These are phyloP conservation scores for Plestiodon gilberti DNA, from an alignment of 2,113 vertebrate genomes.

Conservation along the genomic window DNA sequence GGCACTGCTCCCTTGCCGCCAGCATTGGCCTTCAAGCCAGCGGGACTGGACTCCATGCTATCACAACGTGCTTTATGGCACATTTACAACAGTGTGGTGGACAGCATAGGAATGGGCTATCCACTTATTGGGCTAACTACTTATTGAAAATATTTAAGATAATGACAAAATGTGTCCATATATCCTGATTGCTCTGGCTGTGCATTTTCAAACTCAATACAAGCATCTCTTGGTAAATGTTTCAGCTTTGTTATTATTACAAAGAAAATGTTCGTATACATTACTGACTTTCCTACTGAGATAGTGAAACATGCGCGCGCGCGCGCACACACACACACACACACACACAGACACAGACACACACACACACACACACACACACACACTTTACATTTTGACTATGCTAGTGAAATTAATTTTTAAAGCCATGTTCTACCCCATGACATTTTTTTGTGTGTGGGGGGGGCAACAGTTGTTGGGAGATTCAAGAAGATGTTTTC, in stretches of 20 bases:
- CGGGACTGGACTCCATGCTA: too few species aligned
- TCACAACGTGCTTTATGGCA: too few species aligned
- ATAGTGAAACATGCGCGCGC: too few species aligned
- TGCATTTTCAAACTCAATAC: slow-evolving; percentile 42
- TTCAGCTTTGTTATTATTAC: slow-evolving; percentile 60
- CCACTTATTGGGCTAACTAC: too few species aligned
- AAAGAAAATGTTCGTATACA: slow-evolving; percentile 60
- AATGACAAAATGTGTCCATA: slow-evolving; percentile 43
- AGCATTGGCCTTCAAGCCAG: too few species aligned
- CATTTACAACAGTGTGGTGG: too few species aligned
- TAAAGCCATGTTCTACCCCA: slow-evolving; percentile 47
- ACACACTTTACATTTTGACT: slow-evolving; percentile 59
- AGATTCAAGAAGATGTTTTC: slow-evolving; percentile 71
- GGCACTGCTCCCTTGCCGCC: too few species aligned
- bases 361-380: slow-evolving; percentile 57
- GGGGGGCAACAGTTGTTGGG: slow-evolving; percentile 70
- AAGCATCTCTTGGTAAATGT: slow-evolving; percentile 52
- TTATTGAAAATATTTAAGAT: slow-evolving; percentile 55
- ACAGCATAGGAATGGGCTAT: too few species aligned
- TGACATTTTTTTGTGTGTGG: slow-evolving; percentile 87
- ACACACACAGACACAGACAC: slow-evolving; percentile 47
- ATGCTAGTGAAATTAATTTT: slow-evolving; percentile 64
- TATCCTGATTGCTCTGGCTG: slow-evolving; percentile 49
- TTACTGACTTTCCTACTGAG: slow-evolving; percentile 51
- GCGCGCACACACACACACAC: too few species aligned